Base-by-base conservation (phyloP, 2,888 invertebrate species). In the Rutpela maculata region DNA sequence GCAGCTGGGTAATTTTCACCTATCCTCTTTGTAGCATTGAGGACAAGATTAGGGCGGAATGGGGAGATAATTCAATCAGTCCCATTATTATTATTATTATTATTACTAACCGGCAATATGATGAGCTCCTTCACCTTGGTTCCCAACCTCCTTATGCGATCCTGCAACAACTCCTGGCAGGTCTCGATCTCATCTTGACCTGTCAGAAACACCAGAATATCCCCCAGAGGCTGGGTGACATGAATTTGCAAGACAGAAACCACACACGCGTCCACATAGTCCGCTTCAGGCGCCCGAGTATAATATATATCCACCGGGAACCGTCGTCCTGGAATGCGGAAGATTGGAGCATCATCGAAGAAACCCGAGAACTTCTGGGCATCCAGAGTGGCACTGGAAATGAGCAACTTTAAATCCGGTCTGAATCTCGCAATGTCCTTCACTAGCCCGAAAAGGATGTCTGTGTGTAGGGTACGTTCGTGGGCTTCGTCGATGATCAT, bases 401-500 rank as follows among this genome's bases (percentile, higher is more conserved):
- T 99, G 1, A 99, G 91, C 19, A 99, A 91, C 90, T 99, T 99
- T 74, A 99, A 92, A 88, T 99, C 98, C 0, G 85, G 85, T 78
- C 99, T 92, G 90, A 98, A 98, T 74, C 98, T 92, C 0, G 98
- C 95, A 77, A 99, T 98, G 89, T 99, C 99, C 91, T 97, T 97
- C 0, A 99, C 98, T 71, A 99, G 92, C 0, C 99, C 99, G 91
- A 99, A 99, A 55, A 99, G 91, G 85, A 99, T 97, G 88, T 99
- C 99, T 1, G 99, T 99, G 88, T 99, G 99, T 1, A 99, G 91
- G 0, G 99, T 99, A 59, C 99, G 92, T 89, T 99, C 99, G 90
- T 99, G 99, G 80, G 99, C 99, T 91, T 99, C 99, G 89, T 99
- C 99, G 87, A 99, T 98, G 76, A 99, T 99, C 95, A 99, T 97